Base-by-base conservation (phyloP, 2,888 invertebrate species). In the Dioctria rufipes region DNA sequence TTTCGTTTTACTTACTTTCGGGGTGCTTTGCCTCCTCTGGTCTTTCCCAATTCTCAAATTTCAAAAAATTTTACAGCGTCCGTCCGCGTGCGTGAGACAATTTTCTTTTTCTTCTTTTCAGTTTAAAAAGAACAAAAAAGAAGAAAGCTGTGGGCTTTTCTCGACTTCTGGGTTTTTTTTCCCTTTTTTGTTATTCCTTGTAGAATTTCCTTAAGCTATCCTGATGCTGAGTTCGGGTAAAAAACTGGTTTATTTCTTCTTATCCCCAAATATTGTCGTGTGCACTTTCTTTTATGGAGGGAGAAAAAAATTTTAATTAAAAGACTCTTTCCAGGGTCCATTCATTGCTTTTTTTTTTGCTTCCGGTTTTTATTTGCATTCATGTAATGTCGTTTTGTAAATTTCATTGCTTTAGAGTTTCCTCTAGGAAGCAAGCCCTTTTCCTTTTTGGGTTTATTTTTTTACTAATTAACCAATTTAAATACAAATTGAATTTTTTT, bases 401-500 rank as follows among this genome's bases (percentile, higher is more conserved):
- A 67, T 46, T 46, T 67, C 67, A 67, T 67, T 67, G 46, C 42
- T 67, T 67, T 67, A n/a, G 67, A 43, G 67, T 49, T 67, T 67
- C 46, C 11, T 42, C 37, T 43, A 46, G 11, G 46, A 25, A 43
- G n/a, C n/a, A 46, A 25, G 8, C 3, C 46, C 25, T 6, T 13
- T n/a, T 60, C 60, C 11, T n/a, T 13, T 2, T 5, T 6, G n/a
- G 46, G 46, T 46, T 13, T 46, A 13, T 3, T 67, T 67, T 63
- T 40, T 65, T 65, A 42, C 67, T 46, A 43, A 43, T 43, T 67
- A 42, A 67, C 67, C 46, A 46, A 67, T 67, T 67, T 67, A 49
- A 46, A 67, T 67, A 46, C 67, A 67, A 67, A 67, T 67, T 67
- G 67, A 67, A 49, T 65, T 65, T 67, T 25, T n/a, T 67, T 67